These are phyloP conservation scores for Alentia gelatinosa DNA, from an alignment of 2,888 invertebrate genomes.

Conservation along the genomic window DNA sequence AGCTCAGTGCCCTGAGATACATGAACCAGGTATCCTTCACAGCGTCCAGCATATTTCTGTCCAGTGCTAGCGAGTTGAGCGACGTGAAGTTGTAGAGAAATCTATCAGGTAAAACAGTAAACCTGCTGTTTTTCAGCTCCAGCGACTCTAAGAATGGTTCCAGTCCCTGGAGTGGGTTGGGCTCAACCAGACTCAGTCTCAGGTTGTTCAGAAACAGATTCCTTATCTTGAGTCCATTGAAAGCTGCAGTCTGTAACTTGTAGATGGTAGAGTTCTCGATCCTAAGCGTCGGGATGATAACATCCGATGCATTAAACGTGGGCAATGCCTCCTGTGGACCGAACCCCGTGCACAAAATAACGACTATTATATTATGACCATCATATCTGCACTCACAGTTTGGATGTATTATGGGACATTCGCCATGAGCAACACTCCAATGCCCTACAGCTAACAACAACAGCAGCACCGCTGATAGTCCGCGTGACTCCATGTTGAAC, in stretches of 20 bases:
- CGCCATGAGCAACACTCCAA: not conserved
- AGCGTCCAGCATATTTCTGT: not conserved
- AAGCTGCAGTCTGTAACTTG: not conserved
- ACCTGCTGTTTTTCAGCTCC: not conserved
- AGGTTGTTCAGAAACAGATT: conserved; percentile 10
- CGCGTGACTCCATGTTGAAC: too few species aligned
- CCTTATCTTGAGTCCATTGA: not conserved
- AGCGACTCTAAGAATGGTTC: conserved; percentile 8
- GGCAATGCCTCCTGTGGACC: not conserved
- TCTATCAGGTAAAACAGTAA: not conserved
- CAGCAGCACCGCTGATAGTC: too few species aligned
- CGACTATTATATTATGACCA: not conserved
- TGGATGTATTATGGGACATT: not conserved
- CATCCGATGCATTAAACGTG: not conserved
- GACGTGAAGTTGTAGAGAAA: conserved; percentile 3
- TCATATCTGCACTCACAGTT: not conserved
- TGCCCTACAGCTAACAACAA: too few species aligned
- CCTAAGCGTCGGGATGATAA: not conserved
- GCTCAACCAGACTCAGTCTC: not conserved
- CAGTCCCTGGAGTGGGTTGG: not conserved
- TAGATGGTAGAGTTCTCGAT: not conserved
- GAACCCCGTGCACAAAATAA: not conserved
- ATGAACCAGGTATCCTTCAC: conserved; percentile 20
- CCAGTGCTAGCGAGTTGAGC: not conserved
- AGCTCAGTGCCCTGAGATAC: not conserved